Base-by-base conservation (phyloP, 2,113 vertebrate genomes). In the Butorides virescens region DNA sequence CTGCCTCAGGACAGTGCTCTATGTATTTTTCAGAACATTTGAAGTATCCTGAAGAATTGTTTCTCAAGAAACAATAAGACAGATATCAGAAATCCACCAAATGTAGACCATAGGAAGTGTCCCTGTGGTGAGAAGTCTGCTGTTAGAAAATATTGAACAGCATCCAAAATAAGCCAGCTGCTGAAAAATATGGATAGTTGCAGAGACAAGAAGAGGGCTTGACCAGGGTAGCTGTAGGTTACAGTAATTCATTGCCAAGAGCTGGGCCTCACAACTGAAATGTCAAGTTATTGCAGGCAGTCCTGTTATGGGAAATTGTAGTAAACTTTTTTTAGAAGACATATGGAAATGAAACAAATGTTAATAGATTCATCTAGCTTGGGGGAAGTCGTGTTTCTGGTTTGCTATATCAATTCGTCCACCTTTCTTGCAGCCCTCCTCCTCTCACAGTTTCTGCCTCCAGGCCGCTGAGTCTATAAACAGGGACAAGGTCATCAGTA, bases 301-400 rank as follows among this genome's bases (percentile, higher is more conserved):
- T 29, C 19, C 56, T 81, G 68, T 81, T 88, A 67, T 67, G 90
- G 92, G 71, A 95, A 83, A 94, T 77, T 50, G 14, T 30, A 94
- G 61, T 32, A 73, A 95, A 90, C 42, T 73, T 95, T 77, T 95
- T 83, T 52, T 56, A 78, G 84, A 81, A 96, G 73, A 87, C 65
- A 82, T 95, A 91, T 87, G 93, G 72, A 96, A 93, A 96, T 92
- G 7, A 96, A 94, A 67, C 23, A 95, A 97, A 96, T 96, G 92
- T 94, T 96, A 95, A 97, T 95, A 88, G 75, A 95, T 90, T 97
- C 79, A 93, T 61, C 44, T 88, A 59, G 37, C 96, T 90, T 52
- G 49, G 34, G 92, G 83, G 44, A 87, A 84, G 21, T 44, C 0
- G 0, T 73, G 50, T n/a, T 81, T 91, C 53, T 70, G 21, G 32